Conservation (phyloP, 2,113 vertebrate species). For the Litocranius walleri region DNA sequence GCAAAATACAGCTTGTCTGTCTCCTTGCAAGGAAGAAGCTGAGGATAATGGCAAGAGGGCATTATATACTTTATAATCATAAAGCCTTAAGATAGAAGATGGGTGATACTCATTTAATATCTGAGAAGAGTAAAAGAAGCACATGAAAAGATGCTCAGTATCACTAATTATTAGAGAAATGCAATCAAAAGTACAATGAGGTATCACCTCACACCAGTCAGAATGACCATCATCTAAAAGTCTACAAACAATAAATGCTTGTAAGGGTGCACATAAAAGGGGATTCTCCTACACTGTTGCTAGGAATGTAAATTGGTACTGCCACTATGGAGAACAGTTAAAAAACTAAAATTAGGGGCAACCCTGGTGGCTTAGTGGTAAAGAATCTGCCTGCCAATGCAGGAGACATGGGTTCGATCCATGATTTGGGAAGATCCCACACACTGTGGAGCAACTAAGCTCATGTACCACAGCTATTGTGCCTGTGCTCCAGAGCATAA, state of each 20-base stretch:
- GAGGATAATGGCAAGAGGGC: background rate
- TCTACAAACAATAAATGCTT: background rate
- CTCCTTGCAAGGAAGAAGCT: background rate
- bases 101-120: background rate
- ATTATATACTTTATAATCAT: background rate
- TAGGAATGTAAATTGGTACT: background rate
- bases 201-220: background rate
- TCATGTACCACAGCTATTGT: background rate
- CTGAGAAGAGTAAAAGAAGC: background rate
- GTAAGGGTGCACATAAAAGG: background rate
- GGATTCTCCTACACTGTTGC: background rate
- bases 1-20: background rate
- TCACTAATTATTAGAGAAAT: background rate
- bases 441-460: background rate
- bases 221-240: background rate
- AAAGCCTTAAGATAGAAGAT: background rate
- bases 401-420: background rate
- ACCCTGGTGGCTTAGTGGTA: background rate
- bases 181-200: background rate
- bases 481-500: background rate
- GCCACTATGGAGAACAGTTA: background rate
- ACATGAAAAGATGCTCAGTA: background rate
- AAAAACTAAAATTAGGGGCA: background rate
- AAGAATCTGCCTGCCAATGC: background rate
- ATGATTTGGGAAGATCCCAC: background rate